Base-by-base conservation (phyloP, 2,888 invertebrate species). In the Agrotis puta region DNA sequence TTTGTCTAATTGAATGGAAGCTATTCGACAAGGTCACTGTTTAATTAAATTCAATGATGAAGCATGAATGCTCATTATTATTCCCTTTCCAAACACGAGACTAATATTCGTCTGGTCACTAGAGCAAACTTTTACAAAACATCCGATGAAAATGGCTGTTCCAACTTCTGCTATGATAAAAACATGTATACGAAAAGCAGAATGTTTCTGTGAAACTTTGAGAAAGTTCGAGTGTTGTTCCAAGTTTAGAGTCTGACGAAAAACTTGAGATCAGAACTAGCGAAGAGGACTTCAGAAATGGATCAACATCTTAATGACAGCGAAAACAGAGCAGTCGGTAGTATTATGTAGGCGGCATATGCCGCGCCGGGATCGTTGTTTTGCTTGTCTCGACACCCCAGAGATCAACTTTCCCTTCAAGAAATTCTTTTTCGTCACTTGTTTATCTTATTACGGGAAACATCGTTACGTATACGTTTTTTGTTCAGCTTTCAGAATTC, bases 221-320 rank as follows among this genome's bases (percentile, higher is more conserved):
- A 54, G 61, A 64, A 74, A 84, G 59, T 81, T 78, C 20, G 70
- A 82, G 83, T 70, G 70, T 84, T 84, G 82, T 83, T 71, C 64
- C 45, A 65, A 84, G 84, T 77, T 83, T 63, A 68, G 48, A 68
- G 79, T 50, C 66, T 77, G 67, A 70, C 67, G 76, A 73, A 79
- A 76, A 79, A 72, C 84, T 81, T 84, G 54, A 65, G 75, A 65
- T 59, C 71, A 62, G 53, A 79, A 77, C 82, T 79, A 72, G 62
- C 53, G 27, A 27, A 64, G 64, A 77, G 58, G 65, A 67, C 66
- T 79, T 77, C 45, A 71, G 57, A 63, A 65, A 70, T 65, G 71
- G 74, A 74, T 78, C 75, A 81, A 81, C 71, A 73, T 84, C 82
- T 72, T 81, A 79, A 84, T 84, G 82, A 82, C 58, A 67, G 62